Conservation (phyloP, 1,140 invertebrate species). For the Micrasema longulum region DNA sequence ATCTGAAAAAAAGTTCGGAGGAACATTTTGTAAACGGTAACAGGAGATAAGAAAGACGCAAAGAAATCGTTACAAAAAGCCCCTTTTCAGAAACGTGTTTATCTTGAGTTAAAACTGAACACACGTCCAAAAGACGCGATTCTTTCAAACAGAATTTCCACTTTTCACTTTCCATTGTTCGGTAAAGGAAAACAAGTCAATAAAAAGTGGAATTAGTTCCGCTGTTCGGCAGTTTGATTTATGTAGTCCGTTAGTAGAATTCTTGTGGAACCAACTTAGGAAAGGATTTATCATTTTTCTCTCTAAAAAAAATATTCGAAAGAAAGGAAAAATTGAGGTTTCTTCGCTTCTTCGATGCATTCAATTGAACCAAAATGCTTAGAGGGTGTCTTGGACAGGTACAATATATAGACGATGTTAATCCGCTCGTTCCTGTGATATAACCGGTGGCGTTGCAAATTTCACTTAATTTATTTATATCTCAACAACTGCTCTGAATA, state of each 20-base stretch:
- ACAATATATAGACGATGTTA: too few species aligned
- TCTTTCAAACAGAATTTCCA: not conserved
- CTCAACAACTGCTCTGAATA: too few species aligned
- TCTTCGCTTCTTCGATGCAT: constrained; percentile 36
- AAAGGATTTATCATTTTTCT: constrained; percentile 33
- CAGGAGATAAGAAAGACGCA: too few species aligned
- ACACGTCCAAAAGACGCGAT: not conserved
- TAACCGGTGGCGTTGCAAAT: too few species aligned
- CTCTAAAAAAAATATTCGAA: constrained; percentile 28
- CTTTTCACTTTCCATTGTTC: constrained; percentile 43
- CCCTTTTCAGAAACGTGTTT: not conserved
- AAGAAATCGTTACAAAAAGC: too few species aligned
- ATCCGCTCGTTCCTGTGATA: too few species aligned
- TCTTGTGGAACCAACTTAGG: not conserved
- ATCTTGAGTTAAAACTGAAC: too few species aligned
- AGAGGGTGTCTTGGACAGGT: not conserved
- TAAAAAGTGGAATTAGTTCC: constrained; percentile 49
- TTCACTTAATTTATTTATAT: too few species aligned
- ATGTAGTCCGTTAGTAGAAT: constrained; percentile 18
- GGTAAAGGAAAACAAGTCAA: constrained; percentile 46
- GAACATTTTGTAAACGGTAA: too few species aligned
- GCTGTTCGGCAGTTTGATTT: constrained; percentile 42
- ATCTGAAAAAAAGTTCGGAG: too few species aligned
- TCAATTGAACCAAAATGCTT: constrained; percentile 12
- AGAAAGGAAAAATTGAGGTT: constrained; percentile 13